Conservation (phyloP, 2,888 invertebrate species). For the Andrena bucephala region DNA sequence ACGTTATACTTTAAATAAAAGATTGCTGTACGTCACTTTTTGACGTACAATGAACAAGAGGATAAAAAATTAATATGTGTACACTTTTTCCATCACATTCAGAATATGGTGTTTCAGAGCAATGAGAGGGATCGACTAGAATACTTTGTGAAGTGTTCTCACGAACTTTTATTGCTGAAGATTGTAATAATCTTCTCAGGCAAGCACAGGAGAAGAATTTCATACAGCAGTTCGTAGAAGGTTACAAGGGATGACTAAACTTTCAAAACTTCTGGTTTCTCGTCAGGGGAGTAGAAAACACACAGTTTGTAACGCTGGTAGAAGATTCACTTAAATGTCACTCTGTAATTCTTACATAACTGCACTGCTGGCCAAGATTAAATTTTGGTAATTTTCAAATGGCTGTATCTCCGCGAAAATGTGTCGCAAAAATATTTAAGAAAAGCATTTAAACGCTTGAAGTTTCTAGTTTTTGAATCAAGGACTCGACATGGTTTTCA, state of each 20-base stretch:
- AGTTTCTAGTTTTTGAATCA: too few species aligned
- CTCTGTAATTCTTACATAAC: neutral
- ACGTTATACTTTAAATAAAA: too few species aligned
- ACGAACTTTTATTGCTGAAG: neutral
- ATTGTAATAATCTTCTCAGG: constrained; percentile 1
- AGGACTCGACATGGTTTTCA: too few species aligned
- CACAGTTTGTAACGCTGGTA: neutral
- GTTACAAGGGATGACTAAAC: constrained; percentile 3
- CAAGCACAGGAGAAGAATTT: neutral
- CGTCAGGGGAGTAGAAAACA: neutral
- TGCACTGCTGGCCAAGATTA: too few species aligned
- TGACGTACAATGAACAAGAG: too few species aligned
- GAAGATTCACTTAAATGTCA: constrained; percentile 1
- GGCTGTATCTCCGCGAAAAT: too few species aligned
- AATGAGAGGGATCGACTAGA: neutral
- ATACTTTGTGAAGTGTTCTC: neutral
- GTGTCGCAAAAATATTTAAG: too few species aligned
- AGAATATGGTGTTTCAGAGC: neutral
- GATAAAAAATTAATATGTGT: too few species aligned
- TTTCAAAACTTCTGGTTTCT: constrained; percentile 1
- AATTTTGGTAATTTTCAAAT: too few species aligned
- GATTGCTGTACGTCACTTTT: too few species aligned
- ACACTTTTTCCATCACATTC: neutral
- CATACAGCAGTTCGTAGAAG: neutral
- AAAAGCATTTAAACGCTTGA: too few species aligned